Conservation (phyloP, 2,797 vertebrate species). For the Microhierax caerulescens region DNA sequence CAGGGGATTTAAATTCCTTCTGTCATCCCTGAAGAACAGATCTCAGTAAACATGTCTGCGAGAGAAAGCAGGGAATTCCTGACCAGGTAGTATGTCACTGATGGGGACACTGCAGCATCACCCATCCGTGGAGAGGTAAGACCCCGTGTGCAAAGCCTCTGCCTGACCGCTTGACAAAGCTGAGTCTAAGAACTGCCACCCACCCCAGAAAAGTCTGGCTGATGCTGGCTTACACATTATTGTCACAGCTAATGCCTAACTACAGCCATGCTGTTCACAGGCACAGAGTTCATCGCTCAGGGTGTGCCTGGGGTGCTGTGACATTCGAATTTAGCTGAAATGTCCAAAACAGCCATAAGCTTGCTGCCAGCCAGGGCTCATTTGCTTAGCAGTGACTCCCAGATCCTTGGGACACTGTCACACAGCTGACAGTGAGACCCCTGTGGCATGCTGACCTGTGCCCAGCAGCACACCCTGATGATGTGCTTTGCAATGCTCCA, state of each 20-base stretch:
- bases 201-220: background rate
- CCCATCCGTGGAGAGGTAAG: accelerated
- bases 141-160: background rate
- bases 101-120: background rate
- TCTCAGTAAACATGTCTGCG: background rate
- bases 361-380: background rate
- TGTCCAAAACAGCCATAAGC: background rate
- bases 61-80: background rate
- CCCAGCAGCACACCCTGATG: background rate
- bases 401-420: background rate
- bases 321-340: background rate
- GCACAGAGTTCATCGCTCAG: accelerated
- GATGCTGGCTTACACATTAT: background rate
- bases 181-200: background rate
- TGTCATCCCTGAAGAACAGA: background rate
- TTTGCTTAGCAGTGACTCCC: background rate
- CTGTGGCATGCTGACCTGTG: background rate
- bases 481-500: background rate
- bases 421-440: background rate
- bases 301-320: accelerated
- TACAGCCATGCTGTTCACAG: background rate
- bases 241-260: background rate
- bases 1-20: background rate
- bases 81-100: background rate
- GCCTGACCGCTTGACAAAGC: background rate